Evolutionary conservation across 2,797 vertebrate genomes (phyloP).

Genomic region (Nyctibius grandis): DNA sequence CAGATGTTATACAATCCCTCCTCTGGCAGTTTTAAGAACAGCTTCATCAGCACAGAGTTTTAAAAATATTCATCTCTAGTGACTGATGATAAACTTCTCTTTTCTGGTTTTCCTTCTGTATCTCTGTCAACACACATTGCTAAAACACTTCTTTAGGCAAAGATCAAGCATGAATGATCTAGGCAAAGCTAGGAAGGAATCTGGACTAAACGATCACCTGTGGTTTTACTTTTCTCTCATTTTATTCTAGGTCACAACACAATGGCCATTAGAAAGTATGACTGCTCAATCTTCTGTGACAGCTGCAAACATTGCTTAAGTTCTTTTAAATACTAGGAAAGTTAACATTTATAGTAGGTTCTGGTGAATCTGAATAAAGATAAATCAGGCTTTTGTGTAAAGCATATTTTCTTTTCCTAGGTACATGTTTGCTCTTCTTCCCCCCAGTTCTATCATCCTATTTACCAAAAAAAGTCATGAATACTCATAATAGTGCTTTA

Average conservation of each 20-base stretch:
- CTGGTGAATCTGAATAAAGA: neutral
- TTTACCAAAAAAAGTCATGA: constrained; percentile 20
- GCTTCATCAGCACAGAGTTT: neutral
- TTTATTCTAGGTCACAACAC: neutral
- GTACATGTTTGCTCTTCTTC: neutral
- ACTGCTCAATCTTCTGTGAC: neutral
- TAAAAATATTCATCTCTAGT: neutral
- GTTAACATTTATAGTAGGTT: neutral
- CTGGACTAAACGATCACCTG: neutral
- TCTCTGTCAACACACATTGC: neutral
- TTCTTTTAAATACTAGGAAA: neutral
- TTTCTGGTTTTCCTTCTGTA: neutral
- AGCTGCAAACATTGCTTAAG: neutral
- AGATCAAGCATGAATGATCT: neutral
- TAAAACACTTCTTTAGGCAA: neutral
- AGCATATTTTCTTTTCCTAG: neutral
- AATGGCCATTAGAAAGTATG: neutral
- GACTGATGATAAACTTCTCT: neutral
- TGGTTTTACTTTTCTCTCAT: neutral
- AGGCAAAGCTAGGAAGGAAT: neutral
- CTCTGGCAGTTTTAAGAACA: neutral
- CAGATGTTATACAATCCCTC: neutral
- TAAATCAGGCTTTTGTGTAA: neutral
- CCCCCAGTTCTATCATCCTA: neutral
- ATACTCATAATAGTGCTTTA: constrained; percentile 3